Percentiles rank a stretch among this genome's conserved stretches.
Conservation (phyloP, 2,113 vertebrate species). For the Macheiramphus alcinus region DNA sequence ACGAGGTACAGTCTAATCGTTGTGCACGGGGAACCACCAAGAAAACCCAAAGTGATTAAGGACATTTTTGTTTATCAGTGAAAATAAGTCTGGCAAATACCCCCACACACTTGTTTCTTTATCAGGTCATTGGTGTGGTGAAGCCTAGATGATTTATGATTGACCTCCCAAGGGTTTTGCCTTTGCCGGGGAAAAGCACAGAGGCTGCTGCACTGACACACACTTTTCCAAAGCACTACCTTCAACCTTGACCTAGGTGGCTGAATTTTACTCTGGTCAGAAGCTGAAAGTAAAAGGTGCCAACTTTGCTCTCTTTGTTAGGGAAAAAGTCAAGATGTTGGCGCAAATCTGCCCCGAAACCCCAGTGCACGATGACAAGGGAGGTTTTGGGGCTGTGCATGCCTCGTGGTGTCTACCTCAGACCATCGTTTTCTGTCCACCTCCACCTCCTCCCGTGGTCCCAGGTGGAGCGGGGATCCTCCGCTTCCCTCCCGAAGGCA, state of each 20-base stretch:
- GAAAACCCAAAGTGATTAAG: background rate
- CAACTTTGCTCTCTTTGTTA: background rate
- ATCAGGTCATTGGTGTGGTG: background rate
- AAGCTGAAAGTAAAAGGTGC: background rate
- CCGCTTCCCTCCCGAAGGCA: background rate
- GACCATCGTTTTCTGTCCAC: background rate
- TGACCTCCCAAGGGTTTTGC: background rate
- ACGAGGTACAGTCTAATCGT: rapidly evolving
- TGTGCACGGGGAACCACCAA: background rate
- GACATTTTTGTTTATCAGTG: background rate
- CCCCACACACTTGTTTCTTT: background rate
- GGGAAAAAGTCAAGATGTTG: background rate
- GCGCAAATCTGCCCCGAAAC: background rate
- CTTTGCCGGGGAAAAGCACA: background rate
- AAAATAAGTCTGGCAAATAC: background rate
- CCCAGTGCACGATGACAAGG: rapidly evolving
- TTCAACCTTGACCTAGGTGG: background rate
- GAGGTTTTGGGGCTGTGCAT: background rate
- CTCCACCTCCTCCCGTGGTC: rapidly evolving
- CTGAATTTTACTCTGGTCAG: background rate
- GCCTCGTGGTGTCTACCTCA: background rate
- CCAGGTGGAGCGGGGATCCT: background rate
- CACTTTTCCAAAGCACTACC: background rate
- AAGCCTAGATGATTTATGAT: background rate
- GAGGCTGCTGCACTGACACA: background rate